These are phyloP conservation scores for Barbus barbus DNA, from an alignment of 2,113 vertebrate genomes.

Conservation along the genomic window DNA sequence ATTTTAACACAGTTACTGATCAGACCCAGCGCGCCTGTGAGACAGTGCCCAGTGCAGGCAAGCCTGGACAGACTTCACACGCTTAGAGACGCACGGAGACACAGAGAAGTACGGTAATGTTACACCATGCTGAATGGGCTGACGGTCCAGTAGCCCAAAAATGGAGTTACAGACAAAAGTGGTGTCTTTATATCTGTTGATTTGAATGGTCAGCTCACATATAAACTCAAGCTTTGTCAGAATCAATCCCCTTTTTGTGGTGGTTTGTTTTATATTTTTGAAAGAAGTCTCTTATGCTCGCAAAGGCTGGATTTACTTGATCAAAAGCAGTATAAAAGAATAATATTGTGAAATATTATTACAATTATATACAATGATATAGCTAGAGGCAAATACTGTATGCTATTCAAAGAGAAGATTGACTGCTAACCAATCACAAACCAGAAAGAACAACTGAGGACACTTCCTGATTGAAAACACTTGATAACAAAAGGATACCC, in stretches of 20 bases:
- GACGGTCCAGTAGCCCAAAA: not conserved
- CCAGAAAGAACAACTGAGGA: constrained; percentile 46
- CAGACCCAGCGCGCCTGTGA: constrained; percentile 29
- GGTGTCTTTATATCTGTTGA: not conserved
- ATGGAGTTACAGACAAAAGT: not conserved
- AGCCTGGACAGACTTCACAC: constrained; percentile 53
- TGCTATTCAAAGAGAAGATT: constrained; percentile 29
- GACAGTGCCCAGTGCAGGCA: constrained; percentile 44
- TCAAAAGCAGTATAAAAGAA: too few species aligned
- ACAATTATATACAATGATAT: too few species aligned
- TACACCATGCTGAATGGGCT: not conserved
- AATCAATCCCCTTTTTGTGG: not conserved
- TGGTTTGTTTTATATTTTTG: not conserved
- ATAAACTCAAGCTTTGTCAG: not conserved
- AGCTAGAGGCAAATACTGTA: constrained; percentile 11
- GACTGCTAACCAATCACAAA: constrained; percentile 3
- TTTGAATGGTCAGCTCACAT: not conserved
- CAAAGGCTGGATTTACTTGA: too few species aligned
- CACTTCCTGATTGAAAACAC: constrained; percentile 54
- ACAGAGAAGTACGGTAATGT: not conserved
- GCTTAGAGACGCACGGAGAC: not conserved
- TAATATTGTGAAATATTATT: too few species aligned
- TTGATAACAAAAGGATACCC: constrained; percentile 68
- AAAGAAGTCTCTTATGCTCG: too few species aligned
- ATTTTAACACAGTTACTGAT: constrained; percentile 50